Base-by-base conservation (phyloP, 2,888 invertebrate genomes). In the Calameuta idolon region DNA sequence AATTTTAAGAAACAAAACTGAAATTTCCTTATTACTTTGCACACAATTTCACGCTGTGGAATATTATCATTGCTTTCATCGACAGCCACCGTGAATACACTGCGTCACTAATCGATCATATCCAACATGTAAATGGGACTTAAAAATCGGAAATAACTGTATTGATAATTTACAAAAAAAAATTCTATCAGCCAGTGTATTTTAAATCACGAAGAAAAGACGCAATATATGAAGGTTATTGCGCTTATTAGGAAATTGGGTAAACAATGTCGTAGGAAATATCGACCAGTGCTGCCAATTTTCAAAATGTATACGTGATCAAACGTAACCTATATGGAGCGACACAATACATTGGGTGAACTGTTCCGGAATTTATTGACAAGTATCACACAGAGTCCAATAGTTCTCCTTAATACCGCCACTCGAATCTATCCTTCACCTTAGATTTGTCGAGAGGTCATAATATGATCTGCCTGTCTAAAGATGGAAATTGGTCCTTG, bases 401-500 rank as follows among this genome's bases (percentile, higher is more conserved):
- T 40, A 40, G 5, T 55, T 23, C 23, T 55, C 55, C 11, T 4
- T 71, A 31, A 71, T 34, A 71, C 31, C 12, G 23, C 1, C 31
- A 71, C 31, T 71, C 71, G 31, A 71, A 71, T 71, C 71, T 78
- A 77, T 77, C 37, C 76, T 77, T 12, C 55, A 34, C 35, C 69
- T 75, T 77, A 69, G 30, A 74, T 75, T 81, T 55, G 34, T 31
- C n/a, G 40, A 73, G 73, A 76, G 76, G 34, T 74, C 73, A 76
- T 37, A 76, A 71, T 76, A 35, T 11, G 33, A 71, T 78, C 75
- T 40, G 35, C 75, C 76, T 75, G 68, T 71, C 55, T 55, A 34
- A 74, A 69, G 55, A 34, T 77, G 81, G 82, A 81, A 83, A 83
- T 84, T 85, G 83, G 84, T 85, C 87, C 87, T 87, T 87, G 87